These are phyloP conservation scores for Anoplolepis gracilipes DNA, from an alignment of 1,140 invertebrate species.

Conservation along the genomic window DNA sequence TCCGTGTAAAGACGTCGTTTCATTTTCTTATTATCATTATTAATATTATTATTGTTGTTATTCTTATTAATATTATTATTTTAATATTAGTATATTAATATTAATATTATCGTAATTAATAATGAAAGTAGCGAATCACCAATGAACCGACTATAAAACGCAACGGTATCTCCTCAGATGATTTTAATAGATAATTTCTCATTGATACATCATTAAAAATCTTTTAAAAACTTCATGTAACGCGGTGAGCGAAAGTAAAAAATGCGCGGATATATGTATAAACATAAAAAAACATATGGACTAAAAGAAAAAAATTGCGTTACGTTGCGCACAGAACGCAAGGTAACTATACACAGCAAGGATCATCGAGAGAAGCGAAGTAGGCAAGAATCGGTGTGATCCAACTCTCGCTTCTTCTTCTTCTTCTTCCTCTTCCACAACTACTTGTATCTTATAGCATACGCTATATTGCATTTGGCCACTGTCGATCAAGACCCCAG, in stretches of 20 bases:
- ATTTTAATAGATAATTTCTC: constrained; percentile 34
- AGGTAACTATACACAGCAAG: constrained; percentile 74
- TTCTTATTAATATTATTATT: constrained; percentile 53
- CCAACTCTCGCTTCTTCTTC: constrained; percentile 52
- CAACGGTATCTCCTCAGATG: constrained; percentile 52
- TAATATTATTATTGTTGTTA: constrained; percentile 55
- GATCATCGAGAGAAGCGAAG: constrained; percentile 64
- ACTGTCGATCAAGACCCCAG: constrained; percentile 70
- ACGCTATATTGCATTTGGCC: constrained; percentile 70
- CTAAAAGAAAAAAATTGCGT: constrained; percentile 51
- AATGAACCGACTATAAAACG: constrained; percentile 18
- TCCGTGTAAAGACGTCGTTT: constrained; percentile 18
- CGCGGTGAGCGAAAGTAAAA: constrained; percentile 29
- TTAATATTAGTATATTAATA: constrained; percentile 33
- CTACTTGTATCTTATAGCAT: constrained; percentile 47
- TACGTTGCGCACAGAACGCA: constrained; percentile 66
- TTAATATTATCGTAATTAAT: constrained; percentile 37
- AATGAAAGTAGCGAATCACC: constrained; percentile 43
- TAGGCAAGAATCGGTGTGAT: constrained; percentile 17
- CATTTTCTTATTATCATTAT: constrained; percentile 36
- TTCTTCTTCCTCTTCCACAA: constrained; percentile 18
- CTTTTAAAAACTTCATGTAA: constrained; percentile 34
- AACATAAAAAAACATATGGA: constrained; percentile 30
- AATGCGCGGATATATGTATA: constrained; percentile 56
- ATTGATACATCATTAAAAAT: constrained; percentile 42